Base-by-base conservation (phyloP, 2,113 vertebrate genomes). In the Sclerurus mexicanus region DNA sequence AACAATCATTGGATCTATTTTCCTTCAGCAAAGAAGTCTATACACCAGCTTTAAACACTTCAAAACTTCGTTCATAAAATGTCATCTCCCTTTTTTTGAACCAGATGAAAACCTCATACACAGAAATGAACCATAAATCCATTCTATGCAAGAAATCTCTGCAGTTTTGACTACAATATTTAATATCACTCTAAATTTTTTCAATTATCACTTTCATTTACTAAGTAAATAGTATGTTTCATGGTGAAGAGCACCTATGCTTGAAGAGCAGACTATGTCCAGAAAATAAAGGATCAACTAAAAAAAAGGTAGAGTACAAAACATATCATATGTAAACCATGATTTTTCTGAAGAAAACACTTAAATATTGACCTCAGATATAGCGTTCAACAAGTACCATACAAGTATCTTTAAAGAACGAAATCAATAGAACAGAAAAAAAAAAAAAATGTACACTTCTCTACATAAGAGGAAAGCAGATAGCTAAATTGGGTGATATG, bases 401-500 rank as follows among this genome's bases (percentile, higher is more conserved):
- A 94, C 85, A 95, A 55, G 37, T 27, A 89, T 79, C 25, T 74
- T 74, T 95, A 89, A 95, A 96, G 95, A 89, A 96, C 28, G 95
- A 40, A 92, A 86, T 89, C 85, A 76, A 89, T 77, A 96, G 90
- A 96, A 96, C 66, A 84, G 63, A 87, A 92, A 89, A 94, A 37
- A 89, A 94, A 37, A 20, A 63, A 18, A 21, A 63, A 18, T 13
- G 2, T 78, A 85, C 85, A 78, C 84, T 85, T 96, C 97, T 97
- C 94, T 87, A 50, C 46, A 40, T 96, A 96, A 97, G 91, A 98
- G 98, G 90, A 98, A 98, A 98, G 89, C n/a, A 93, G 90, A 97
- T 93, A 98, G 93, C 97, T 96, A 96, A 97, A 98, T 97, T 93
- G 86, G 96, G 95, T 96, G 96, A 97, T 96, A 97, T 96, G 86